These are phyloP conservation scores for Penelope pileata DNA, from an alignment of 2,113 vertebrate species.

Conservation along the genomic window DNA sequence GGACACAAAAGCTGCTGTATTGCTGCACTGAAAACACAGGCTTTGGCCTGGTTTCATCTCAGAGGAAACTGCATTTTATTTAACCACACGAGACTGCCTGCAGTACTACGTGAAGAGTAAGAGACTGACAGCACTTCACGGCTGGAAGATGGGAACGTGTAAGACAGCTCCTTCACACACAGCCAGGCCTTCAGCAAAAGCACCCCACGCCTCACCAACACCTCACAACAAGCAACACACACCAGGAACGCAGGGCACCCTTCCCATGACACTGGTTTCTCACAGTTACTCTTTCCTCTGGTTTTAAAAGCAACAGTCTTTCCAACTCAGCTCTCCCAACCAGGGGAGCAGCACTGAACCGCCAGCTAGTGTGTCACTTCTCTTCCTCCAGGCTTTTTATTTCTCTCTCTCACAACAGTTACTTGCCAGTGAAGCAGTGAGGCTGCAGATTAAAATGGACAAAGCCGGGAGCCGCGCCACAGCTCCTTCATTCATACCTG, in stretches of 20 bases:
- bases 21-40: neutral
- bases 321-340: too few species aligned
- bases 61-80: neutral
- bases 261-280: too few species aligned
- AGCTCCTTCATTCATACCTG: neutral
- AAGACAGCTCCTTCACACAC: fast-evolving
- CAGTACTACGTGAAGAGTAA: neutral
- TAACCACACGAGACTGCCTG: neutral
- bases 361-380: too few species aligned
- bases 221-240: too few species aligned
- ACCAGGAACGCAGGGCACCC: too few species aligned
- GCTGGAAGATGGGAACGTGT: fast-evolving
- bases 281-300: too few species aligned
- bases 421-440: too few species aligned
- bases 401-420: too few species aligned
- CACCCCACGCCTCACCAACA: too few species aligned
- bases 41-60: neutral
- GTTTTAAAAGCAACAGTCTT: too few species aligned
- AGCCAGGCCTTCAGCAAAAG: neutral
- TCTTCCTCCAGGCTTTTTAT: neutral
- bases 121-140: fast-evolving
- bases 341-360: too few species aligned
- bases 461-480: neutral
- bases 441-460: neutral
- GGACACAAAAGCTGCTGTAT: neutral